phyloP scores from a whole-genome alignment of 2,888 invertebrate species.

The Epinotia nisella region DNA sequence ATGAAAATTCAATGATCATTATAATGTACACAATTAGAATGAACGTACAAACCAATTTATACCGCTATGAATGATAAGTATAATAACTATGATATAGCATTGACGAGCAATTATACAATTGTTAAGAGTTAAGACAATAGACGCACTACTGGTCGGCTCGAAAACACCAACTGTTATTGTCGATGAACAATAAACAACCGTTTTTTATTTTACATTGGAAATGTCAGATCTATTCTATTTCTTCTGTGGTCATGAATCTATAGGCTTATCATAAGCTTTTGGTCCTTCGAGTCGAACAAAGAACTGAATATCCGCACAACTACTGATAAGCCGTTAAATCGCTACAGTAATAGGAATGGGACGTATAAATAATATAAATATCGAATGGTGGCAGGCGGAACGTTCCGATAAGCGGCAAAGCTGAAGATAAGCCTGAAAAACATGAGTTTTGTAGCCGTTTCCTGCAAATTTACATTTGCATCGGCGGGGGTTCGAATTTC shows the following conservation, averaged over 20 bases:
- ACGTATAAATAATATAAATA: constrained; percentile 48
- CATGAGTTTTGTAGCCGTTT: constrained; percentile 49
- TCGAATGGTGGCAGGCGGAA: constrained; percentile 60
- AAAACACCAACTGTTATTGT: constrained; percentile 44
- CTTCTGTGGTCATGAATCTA: background rate
- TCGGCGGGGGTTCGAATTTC: constrained; percentile 58
- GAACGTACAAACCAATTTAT: constrained; percentile 39
- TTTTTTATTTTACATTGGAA: constrained; percentile 12
- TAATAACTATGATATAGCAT: constrained; percentile 24
- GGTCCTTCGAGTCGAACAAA: constrained; percentile 27
- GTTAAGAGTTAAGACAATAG: constrained; percentile 46
- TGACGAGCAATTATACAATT: constrained; percentile 45
- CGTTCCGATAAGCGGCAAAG: constrained; percentile 63
- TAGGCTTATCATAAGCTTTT: background rate
- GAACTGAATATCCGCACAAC: constrained; percentile 25
- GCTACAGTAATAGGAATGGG: constrained; percentile 57
- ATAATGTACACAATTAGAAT: constrained; percentile 26
- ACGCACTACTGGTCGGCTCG: constrained; percentile 32
- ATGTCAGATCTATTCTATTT: constrained; percentile 12
- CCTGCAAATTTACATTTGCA: constrained; percentile 54
- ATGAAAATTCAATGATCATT: constrained; percentile 37
- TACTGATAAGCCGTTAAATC: constrained; percentile 53
- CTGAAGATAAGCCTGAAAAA: constrained; percentile 61
- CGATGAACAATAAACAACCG: constrained; percentile 36
- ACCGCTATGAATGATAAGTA: constrained; percentile 45